Conservation (phyloP, 2,113 vertebrate genomes). For the Dromas ardeola region DNA sequence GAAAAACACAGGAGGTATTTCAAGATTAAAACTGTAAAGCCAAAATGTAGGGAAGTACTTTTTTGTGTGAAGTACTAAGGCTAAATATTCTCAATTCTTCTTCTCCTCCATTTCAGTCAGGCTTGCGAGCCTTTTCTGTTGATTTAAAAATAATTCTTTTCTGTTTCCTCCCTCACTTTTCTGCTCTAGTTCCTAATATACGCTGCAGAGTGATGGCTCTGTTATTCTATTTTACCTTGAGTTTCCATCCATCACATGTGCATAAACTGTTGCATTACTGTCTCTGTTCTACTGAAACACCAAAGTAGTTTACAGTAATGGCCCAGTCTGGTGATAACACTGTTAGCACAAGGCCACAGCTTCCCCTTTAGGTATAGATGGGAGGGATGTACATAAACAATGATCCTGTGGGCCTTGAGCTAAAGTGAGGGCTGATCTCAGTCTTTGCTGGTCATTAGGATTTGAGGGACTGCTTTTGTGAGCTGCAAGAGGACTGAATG, state of each 20-base stretch:
- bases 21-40: background rate
- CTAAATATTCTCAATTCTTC: background rate
- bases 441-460: background rate
- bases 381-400: background rate
- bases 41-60: background rate
- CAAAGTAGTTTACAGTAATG: background rate
- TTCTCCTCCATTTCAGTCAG: background rate
- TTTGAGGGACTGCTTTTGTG: background rate
- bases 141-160: background rate
- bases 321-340: background rate
- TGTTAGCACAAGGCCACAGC: background rate
- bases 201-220: background rate
- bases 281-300: slow-evolving; percentile 9
- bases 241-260: slow-evolving; percentile 2
- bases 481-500: background rate
- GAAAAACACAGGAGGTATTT: background rate
- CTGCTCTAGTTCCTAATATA: background rate
- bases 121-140: background rate
- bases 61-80: background rate
- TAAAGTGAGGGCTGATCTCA: background rate
- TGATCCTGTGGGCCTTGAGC: background rate
- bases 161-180: background rate
- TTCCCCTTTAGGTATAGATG: background rate
- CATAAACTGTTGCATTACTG: background rate
- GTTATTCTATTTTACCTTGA: background rate